Conservation (phyloP, 2,888 invertebrate genomes). For the Arctia plantaginis region DNA sequence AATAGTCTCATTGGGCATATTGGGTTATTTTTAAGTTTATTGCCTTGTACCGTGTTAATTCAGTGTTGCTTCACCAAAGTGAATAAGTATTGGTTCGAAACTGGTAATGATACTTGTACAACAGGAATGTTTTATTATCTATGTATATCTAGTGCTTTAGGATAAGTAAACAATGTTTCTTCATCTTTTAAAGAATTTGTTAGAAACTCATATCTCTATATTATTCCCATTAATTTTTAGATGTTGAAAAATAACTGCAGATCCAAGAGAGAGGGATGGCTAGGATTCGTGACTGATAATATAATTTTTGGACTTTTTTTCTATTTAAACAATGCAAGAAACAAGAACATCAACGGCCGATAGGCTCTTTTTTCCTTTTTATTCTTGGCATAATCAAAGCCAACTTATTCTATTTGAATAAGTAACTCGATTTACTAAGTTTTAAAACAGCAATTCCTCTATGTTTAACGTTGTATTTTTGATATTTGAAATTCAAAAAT, state of each 20-base stretch:
- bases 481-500: not conserved
- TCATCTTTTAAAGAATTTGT: slow-evolving; percentile 4
- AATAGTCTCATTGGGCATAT: slow-evolving; percentile 44
- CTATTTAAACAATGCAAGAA: not conserved
- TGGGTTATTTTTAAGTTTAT: slow-evolving; percentile 51
- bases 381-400: not conserved
- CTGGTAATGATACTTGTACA: slow-evolving; percentile 58
- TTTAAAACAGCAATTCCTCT: not conserved
- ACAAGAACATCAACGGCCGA: not conserved
- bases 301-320: not conserved
- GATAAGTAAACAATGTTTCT: slow-evolving; percentile 5
- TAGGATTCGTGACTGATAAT: not conserved
- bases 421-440: not conserved
- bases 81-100: slow-evolving; percentile 48
- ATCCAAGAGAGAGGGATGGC: not conserved
- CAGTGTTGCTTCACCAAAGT: slow-evolving; percentile 65
- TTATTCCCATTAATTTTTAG: not conserved
- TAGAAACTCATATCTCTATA: slow-evolving; percentile 1
- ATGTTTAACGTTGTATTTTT: not conserved
- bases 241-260: not conserved
- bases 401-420: not conserved
- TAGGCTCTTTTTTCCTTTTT: not conserved
- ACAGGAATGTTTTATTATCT: slow-evolving; percentile 22
- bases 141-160: slow-evolving; percentile 14
- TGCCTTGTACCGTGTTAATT: slow-evolving; percentile 60